A percentile compares a stretch with the other conserved stretches of the same genome.
Evolutionary conservation across 2,113 vertebrate genomes (phyloP).

Genomic region (Podarcis cretensis): DNA sequence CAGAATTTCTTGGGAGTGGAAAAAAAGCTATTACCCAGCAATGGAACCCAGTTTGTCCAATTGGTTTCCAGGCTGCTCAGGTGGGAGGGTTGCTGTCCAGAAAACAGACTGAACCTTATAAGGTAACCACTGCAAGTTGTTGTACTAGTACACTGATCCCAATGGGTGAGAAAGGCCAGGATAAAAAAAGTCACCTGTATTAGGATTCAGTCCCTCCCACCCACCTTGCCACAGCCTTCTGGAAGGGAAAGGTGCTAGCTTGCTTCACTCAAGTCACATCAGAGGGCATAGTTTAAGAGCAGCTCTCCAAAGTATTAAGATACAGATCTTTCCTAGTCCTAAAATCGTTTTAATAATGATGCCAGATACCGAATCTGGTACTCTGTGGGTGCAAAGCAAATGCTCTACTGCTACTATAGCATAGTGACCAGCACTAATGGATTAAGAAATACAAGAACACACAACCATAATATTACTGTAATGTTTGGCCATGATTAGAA

Average conservation of each 20-base stretch:
- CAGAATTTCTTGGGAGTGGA: not conserved
- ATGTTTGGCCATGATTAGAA: not conserved
- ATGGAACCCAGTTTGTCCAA: not conserved
- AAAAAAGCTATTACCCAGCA: not conserved
- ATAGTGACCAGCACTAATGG: not conserved
- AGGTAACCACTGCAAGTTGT: not conserved
- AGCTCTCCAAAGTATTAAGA: not conserved
- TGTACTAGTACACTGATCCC: not conserved
- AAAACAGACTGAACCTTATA: not conserved
- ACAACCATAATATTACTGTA: not conserved
- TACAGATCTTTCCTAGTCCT: not conserved
- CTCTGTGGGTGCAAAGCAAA: not conserved
- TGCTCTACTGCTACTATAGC: constrained; percentile 38
- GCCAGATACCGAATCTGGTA: constrained; percentile 35
- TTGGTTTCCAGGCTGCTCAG: not conserved
- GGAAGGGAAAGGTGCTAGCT: not conserved
- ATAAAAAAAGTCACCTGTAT: not conserved
- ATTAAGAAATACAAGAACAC: not conserved
- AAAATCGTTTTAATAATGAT: not conserved
- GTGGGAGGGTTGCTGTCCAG: not conserved
- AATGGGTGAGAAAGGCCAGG: not conserved
- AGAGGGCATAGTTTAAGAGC: too few relatives aligned
- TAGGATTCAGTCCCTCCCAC: not conserved
- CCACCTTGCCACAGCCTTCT: not conserved
- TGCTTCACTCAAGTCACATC: not conserved